Percentiles rank a stretch among this genome's conserved stretches.
Conservation (phyloP, 2,888 invertebrate species). For the Tyria jacobaeae region DNA sequence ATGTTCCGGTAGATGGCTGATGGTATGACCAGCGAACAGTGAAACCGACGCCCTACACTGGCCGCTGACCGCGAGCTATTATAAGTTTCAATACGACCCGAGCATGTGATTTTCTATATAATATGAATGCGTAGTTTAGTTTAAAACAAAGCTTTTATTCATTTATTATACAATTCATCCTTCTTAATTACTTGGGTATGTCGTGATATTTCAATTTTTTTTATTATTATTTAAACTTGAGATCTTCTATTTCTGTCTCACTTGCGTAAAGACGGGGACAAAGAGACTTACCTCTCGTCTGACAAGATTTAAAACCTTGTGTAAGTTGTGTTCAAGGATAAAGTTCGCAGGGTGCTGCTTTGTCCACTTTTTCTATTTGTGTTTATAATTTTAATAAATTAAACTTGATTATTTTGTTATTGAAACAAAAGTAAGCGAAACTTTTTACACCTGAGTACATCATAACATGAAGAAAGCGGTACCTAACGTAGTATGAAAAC, state of each 20-base stretch:
- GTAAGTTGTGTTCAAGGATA: constrained; percentile 6
- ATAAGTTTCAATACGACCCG: constrained; percentile 17
- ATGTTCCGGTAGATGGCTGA: constrained; percentile 69
- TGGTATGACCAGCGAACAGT: constrained; percentile 75
- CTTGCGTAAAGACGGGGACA: constrained; percentile 25
- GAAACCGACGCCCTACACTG: constrained; percentile 50
- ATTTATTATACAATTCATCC: not conserved
- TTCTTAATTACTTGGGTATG: not conserved
- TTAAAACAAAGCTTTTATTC: not conserved
- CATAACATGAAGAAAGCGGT: not conserved
- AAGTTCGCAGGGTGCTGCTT: constrained; percentile 30
- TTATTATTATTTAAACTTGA: not conserved
- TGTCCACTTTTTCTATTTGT: constrained; percentile 1
- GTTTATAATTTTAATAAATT: no score
- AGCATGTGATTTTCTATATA: constrained; percentile 21
- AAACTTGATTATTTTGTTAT: no score
- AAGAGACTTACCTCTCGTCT: constrained; percentile 31
- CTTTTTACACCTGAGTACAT: not conserved
- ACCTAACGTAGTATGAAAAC: not conserved
- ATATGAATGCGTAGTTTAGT: not conserved
- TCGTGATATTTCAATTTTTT: not conserved
- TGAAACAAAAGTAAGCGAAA: not conserved
- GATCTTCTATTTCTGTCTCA: constrained; percentile 30
- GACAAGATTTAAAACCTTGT: constrained; percentile 15
- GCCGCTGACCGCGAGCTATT: constrained; percentile 26